Percentiles rank a stretch among this genome's conserved stretches.
phyloP scores from a whole-genome alignment of 2,797 vertebrate genomes.

The Sphenodon punctatus region DNA sequence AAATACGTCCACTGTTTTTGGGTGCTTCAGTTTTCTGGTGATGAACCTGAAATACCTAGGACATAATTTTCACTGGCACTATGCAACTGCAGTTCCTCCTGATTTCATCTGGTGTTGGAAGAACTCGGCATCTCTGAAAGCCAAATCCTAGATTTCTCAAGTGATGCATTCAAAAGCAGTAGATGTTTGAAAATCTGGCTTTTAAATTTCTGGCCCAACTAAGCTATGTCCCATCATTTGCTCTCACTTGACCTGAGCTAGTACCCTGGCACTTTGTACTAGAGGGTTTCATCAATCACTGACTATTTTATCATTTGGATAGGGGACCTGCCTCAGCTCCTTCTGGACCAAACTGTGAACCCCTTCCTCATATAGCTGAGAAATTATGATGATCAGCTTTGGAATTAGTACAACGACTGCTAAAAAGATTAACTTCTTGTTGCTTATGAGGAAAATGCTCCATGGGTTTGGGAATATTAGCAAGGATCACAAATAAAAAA shows the following conservation, averaged over 20 bases:
- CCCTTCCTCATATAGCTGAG: no score
- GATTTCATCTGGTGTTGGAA: background rate
- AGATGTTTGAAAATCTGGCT: background rate
- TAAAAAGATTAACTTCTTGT: no score
- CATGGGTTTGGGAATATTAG: no score
- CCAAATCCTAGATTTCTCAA: background rate
- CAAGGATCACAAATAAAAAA: no score
- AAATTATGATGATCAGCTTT: no score
- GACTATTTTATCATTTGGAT: background rate
- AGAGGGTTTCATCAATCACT: background rate
- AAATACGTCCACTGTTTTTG: rapidly evolving
- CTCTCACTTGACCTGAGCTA: background rate
- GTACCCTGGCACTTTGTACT: background rate
- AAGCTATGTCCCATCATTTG: no score
- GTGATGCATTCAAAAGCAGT: background rate
- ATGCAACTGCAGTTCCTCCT: rapidly evolving
- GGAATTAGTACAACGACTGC: no score
- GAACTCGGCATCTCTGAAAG: background rate
- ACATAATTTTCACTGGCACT: background rate
- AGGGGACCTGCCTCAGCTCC: no score
- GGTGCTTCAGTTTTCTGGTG: no score
- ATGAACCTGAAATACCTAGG: rapidly evolving
- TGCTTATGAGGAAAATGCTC: no score
- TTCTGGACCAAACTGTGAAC: background rate
- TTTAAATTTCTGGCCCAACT: no score